A percentile compares a stretch with the other conserved stretches of the same genome.
phyloP scores from a whole-genome alignment of 2,797 vertebrate genomes.

The Pteropus rufus region DNA sequence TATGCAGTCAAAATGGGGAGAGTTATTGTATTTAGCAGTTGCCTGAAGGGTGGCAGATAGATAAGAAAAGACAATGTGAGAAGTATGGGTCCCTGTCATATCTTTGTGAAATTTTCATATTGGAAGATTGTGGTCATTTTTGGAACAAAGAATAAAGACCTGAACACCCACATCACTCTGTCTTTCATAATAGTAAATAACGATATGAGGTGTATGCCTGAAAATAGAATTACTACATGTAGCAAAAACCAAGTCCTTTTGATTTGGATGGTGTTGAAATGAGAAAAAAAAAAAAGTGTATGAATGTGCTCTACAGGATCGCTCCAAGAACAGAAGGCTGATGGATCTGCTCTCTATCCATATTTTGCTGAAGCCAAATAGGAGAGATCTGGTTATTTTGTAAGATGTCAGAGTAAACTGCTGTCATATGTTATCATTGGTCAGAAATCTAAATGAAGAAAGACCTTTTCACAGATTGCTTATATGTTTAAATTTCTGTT shows the following conservation, averaged over 20 bases:
- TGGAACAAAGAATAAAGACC: neutral
- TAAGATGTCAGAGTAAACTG: slow-evolving; percentile 28
- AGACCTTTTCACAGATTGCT: neutral
- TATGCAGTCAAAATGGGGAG: neutral
- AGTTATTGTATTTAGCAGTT: slow-evolving; percentile 13
- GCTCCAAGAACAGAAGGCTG: neutral
- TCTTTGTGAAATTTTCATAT: neutral
- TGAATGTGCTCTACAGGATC: neutral
- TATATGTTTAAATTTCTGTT: neutral
- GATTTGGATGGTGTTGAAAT: neutral
- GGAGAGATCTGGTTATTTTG: neutral
- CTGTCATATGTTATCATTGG: neutral
- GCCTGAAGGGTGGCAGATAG: slow-evolving; percentile 56
- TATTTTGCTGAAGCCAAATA: neutral
- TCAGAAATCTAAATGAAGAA: slow-evolving; percentile 13
- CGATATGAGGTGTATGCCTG: neutral
- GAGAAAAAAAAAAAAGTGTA: neutral
- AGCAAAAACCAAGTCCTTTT: neutral
- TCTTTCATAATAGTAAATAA: neutral
- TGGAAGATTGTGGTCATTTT: neutral
- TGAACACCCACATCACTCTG: neutral
- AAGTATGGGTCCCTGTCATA: neutral
- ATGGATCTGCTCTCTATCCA: neutral
- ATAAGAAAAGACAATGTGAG: neutral
- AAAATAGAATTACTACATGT: neutral